Percentiles rank a stretch among this genome's conserved stretches.
Evolutionary conservation across 2,797 vertebrate genomes (phyloP).

Genomic region (Epinephelus coioides): DNA sequence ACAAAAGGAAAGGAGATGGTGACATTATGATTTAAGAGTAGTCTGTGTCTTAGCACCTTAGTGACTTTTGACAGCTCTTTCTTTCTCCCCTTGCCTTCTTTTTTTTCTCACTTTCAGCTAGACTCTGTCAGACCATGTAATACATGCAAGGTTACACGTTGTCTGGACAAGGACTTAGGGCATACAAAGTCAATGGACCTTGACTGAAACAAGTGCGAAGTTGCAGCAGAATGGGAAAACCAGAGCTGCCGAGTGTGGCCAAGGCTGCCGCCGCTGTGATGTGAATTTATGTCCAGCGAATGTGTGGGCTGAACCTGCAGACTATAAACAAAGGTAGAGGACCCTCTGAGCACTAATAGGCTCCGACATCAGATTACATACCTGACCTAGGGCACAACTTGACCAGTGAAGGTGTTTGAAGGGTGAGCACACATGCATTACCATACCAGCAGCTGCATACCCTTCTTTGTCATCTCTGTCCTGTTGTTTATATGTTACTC

Average conservation of each 20-base stretch:
- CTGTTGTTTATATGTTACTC: constrained; percentile 43
- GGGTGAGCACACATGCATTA: constrained; percentile 24
- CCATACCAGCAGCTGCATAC: constrained; percentile 27
- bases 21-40: constrained; percentile 79
- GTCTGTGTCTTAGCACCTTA: constrained; percentile 66
- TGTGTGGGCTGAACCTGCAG: constrained; percentile 49
- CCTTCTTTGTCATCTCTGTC: constrained; percentile 51
- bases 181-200: constrained; percentile 78
- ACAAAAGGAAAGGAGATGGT: constrained; percentile 59
- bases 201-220: constrained; percentile 80
- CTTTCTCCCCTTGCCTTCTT: constrained; percentile 47
- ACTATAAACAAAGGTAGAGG: constrained; percentile 61
- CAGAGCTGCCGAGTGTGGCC: constrained; percentile 62
- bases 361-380: constrained; percentile 65
- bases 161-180: constrained; percentile 75
- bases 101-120: constrained; percentile 68
- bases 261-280: constrained; percentile 61
- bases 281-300: constrained; percentile 64
- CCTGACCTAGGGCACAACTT: constrained; percentile 52
- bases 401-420: constrained; percentile 63
- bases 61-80: constrained; percentile 74
- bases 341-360: constrained; percentile 48
- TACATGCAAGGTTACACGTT: constrained; percentile 77
- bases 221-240: constrained; percentile 67
- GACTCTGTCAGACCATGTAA: constrained; percentile 76